phyloP scores from a whole-genome alignment of 2,888 invertebrate genomes.

The Dyspetes luteomarginatus region DNA sequence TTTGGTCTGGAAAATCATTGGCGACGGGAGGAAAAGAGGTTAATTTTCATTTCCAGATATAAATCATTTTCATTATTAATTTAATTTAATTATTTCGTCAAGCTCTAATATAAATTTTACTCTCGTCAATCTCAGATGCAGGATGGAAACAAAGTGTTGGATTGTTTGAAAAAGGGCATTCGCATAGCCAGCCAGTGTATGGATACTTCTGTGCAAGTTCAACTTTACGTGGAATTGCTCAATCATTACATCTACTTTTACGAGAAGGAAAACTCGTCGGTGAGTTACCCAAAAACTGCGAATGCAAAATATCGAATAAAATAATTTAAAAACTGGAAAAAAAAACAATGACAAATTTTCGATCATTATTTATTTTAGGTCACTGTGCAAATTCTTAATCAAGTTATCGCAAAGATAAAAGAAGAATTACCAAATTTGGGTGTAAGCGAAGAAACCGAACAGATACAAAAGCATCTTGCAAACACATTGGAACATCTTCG shows the following conservation, averaged over 20 bases:
- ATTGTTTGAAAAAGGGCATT: constrained; percentile 97
- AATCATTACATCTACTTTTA: constrained; percentile 97
- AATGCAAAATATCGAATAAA: not conserved
- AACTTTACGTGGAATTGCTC: constrained; percentile 96
- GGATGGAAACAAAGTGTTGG: constrained; percentile 95
- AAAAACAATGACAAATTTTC: constrained; percentile 21
- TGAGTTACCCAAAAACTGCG: constrained; percentile 81
- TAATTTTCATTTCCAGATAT: constrained; percentile 56
- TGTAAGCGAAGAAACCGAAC: constrained; percentile 97
- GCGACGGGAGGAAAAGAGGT: constrained; percentile 84
- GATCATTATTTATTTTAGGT: constrained; percentile 84
- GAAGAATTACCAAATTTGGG: constrained; percentile 97
- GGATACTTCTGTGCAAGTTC: constrained; percentile 98
- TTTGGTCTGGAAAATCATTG: constrained; percentile 94
- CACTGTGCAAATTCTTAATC: constrained; percentile 87
- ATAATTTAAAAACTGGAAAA: not conserved
- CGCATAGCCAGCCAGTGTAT: constrained; percentile 98
- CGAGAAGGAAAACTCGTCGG: constrained; percentile 92
- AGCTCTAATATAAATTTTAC: too few relatives aligned
- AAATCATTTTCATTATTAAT: too few relatives aligned
- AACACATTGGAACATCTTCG: constrained; percentile 94
- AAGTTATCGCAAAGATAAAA: constrained; percentile 95
- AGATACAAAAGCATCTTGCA: constrained; percentile 97
- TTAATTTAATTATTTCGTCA: too few relatives aligned
- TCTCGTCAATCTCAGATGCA: too few relatives aligned